Percentiles rank a stretch among this genome's conserved stretches.
Evolutionary conservation across 2,113 vertebrate genomes (phyloP).

Genomic region (Hippoglossus stenolepis): DNA sequence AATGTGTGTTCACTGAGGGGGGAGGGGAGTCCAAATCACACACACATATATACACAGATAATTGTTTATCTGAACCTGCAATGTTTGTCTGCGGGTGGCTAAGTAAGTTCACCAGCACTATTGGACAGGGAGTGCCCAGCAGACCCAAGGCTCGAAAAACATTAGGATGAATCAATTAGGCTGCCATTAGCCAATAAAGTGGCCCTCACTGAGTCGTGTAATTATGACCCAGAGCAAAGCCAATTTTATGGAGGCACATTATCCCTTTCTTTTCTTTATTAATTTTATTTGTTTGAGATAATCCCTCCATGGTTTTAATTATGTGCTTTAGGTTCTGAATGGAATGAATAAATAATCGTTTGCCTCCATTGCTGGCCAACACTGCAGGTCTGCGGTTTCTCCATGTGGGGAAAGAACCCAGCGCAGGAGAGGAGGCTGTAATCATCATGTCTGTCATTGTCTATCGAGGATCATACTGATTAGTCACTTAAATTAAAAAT

Average conservation of each 20-base stretch:
- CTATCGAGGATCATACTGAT: constrained; percentile 32
- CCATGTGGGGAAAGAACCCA: neutral
- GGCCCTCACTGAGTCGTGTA: constrained; percentile 81
- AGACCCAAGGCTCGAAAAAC: constrained; percentile 75
- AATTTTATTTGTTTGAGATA: constrained; percentile 83
- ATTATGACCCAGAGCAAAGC: constrained; percentile 84
- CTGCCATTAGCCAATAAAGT: constrained; percentile 81
- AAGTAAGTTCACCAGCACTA: constrained; percentile 69
- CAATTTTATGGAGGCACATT: constrained; percentile 70
- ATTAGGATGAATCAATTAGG: constrained; percentile 85
- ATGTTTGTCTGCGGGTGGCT: constrained; percentile 75
- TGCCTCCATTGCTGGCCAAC: constrained; percentile 61
- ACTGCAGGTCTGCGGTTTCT: constrained; percentile 3
- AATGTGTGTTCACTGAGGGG: constrained; percentile 37
- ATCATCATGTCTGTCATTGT: constrained; percentile 9
- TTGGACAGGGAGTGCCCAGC: constrained; percentile 67
- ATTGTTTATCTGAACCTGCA: constrained; percentile 74
- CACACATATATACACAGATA: constrained; percentile 45
- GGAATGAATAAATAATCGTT: constrained; percentile 76
- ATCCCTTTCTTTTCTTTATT: constrained; percentile 70
- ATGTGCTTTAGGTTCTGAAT: constrained; percentile 73
- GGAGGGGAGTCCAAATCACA: constrained; percentile 23
- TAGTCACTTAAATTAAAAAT: constrained; percentile 40
- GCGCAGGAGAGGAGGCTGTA: neutral
- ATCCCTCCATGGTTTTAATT: constrained; percentile 81